Evolutionary conservation across 2,797 vertebrate genomes (phyloP).

Genomic region (Pangasius mekongensis): DNA sequence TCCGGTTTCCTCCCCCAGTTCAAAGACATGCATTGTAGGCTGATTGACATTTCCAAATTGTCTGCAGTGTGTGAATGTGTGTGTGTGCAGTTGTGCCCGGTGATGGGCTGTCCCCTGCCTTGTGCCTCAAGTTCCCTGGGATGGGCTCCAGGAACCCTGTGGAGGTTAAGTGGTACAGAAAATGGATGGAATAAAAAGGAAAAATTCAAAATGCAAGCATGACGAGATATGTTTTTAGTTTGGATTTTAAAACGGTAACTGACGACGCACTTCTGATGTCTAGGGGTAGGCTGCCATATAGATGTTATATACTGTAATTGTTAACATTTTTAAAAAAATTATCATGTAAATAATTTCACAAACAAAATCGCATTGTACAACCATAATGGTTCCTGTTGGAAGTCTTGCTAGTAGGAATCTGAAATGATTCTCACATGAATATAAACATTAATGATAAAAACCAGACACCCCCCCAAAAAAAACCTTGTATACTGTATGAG

Average conservation of each 20-base stretch:
- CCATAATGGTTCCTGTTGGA: neutral
- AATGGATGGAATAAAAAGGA: neutral
- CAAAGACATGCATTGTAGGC: no score
- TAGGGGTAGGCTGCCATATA: neutral
- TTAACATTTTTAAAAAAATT: neutral
- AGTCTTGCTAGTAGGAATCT: neutral
- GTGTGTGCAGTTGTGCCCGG: no score
- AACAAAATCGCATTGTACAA: neutral
- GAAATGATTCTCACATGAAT: neutral
- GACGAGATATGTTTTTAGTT: neutral
- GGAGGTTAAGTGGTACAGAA: no score
- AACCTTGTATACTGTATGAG: no score
- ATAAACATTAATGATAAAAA: no score
- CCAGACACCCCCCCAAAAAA: no score
- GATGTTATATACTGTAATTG: neutral
- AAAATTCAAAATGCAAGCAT: neutral
- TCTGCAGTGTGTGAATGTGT: no score
- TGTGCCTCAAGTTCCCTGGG: no score
- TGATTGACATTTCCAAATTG: no score
- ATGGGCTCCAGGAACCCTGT: no score
- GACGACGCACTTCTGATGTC: neutral
- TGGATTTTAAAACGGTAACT: neutral
- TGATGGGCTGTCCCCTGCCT: no score
- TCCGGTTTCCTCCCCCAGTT: no score
- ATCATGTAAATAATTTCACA: neutral